Conservation (phyloP, 2,113 vertebrate genomes). For the Ptychochromis oligacanthus region DNA sequence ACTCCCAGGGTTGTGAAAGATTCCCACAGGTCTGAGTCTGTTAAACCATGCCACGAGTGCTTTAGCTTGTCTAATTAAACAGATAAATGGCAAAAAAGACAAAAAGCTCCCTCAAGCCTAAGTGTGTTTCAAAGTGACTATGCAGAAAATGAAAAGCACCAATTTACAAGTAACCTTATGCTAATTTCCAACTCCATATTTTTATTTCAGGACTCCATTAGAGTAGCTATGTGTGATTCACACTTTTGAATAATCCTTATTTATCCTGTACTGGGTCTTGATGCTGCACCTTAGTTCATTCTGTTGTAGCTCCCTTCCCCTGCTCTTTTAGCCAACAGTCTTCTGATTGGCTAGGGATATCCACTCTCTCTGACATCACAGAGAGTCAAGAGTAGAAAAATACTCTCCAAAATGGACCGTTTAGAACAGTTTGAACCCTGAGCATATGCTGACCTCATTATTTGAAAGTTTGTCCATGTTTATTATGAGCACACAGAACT, state of each 20-base stretch:
- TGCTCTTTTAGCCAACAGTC: background rate
- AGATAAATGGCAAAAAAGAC: constrained; percentile 4
- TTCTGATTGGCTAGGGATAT: background rate
- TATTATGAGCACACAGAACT: background rate
- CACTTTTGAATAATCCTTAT: background rate
- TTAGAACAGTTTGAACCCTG: no score
- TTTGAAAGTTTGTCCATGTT: background rate
- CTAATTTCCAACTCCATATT: background rate
- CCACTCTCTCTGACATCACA: background rate
- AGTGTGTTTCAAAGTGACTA: background rate
- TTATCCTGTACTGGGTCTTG: background rate
- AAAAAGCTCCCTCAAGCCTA: background rate
- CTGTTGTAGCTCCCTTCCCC: background rate
- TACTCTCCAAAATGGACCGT: no score
- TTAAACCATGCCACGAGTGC: constrained; percentile 3
- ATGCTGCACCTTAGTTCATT: background rate
- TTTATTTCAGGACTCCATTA: background rate
- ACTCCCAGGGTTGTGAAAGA: background rate
- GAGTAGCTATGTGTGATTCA: background rate
- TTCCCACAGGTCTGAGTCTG: background rate
- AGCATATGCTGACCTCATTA: background rate
- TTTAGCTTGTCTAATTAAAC: background rate
- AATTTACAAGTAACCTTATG: background rate
- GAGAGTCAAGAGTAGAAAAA: background rate
- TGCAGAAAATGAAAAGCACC: constrained; percentile 2